phyloP scores from a whole-genome alignment of 2,888 invertebrate genomes.

The Oligia fasciuncula region DNA sequence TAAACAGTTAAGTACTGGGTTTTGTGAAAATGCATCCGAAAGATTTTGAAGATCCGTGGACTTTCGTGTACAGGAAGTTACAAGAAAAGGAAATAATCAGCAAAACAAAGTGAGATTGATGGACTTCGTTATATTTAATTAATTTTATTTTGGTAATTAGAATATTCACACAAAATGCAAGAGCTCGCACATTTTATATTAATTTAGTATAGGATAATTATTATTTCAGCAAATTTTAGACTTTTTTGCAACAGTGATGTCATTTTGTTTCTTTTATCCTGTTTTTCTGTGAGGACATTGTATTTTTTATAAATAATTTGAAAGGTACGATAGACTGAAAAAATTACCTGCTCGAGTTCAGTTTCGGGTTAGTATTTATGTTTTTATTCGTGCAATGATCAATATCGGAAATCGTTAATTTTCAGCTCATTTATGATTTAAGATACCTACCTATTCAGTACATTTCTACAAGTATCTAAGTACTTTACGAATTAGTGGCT shows the following conservation, averaged over 20 bases:
- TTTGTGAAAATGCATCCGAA: slow-evolving; percentile 74
- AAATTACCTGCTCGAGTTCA: background rate
- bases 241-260: slow-evolving; percentile 12
- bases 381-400: background rate
- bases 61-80: slow-evolving; percentile 81
- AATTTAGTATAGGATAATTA: background rate
- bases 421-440: background rate
- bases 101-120: slow-evolving; percentile 79
- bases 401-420: background rate
- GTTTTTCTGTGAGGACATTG: background rate
- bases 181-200: background rate
- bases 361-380: background rate
- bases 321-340: background rate
- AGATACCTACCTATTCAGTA: background rate
- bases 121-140: background rate
- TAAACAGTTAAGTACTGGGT: slow-evolving; percentile 9
- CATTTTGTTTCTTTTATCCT: slow-evolving; percentile 24
- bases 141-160: slow-evolving; percentile 3
- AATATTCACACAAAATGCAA: background rate
- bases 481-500: background rate
- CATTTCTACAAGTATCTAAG: background rate
- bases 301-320: background rate
- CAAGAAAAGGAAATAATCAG: slow-evolving; percentile 84
- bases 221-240: background rate
- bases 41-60: slow-evolving; percentile 81